A percentile compares a stretch with the other conserved stretches of the same genome.
phyloP scores from a whole-genome alignment of 2,113 vertebrate genomes.

The Pitta sordida region DNA sequence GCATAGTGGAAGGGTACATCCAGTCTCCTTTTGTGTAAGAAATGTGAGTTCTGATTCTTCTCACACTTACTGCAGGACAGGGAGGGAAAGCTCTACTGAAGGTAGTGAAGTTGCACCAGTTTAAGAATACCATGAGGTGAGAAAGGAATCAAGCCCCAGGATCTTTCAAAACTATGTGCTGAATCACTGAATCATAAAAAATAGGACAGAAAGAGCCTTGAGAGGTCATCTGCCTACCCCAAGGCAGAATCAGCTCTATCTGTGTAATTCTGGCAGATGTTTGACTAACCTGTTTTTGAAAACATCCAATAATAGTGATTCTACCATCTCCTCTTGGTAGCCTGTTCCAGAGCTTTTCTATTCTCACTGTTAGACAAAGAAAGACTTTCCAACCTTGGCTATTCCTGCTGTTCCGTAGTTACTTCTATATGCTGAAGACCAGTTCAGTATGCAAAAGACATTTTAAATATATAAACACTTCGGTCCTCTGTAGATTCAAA shows the following conservation, averaged over 20 bases:
- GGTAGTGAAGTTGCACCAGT: conserved; percentile 30
- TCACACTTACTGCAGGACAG: neutral
- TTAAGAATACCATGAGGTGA: conserved; percentile 54
- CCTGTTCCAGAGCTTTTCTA: neutral
- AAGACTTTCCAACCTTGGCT: neutral
- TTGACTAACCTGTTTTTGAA: conserved; percentile 36
- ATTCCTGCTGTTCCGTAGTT: neutral
- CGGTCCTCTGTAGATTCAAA: neutral
- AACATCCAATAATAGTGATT: neutral
- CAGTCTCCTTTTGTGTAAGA: neutral
- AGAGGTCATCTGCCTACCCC: conserved; percentile 59
- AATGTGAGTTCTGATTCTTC: neutral
- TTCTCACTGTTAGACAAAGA: neutral
- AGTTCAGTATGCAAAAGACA: neutral
- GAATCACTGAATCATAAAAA: conserved; percentile 48
- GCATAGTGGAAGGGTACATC: neutral
- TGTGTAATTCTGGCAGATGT: conserved; percentile 35
- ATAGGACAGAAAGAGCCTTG: conserved; percentile 19
- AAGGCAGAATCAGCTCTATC: conserved; percentile 41
- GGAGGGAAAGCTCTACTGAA: neutral
- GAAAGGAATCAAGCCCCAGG: conserved; percentile 42
- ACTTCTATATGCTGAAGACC: neutral
- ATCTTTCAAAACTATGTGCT: conserved; percentile 42
- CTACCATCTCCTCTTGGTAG: neutral
- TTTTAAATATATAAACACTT: neutral